Conservation (phyloP, 2,797 vertebrate species). For the Molothrus ater region DNA sequence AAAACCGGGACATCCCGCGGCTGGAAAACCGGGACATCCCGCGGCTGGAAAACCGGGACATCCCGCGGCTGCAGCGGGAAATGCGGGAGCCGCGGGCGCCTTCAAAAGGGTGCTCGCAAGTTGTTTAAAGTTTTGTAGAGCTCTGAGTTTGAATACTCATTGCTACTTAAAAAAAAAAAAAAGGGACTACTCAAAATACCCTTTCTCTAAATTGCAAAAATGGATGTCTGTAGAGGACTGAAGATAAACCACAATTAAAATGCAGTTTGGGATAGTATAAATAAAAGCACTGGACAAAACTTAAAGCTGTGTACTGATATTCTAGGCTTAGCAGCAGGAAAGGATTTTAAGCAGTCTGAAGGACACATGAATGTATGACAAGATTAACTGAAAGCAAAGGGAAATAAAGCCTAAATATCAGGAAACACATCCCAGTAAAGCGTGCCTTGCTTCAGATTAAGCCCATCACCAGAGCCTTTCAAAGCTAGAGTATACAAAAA, state of each 20-base stretch:
- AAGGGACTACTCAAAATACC: neutral
- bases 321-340: neutral
- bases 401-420: neutral
- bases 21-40: no score
- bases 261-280: neutral
- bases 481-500: neutral
- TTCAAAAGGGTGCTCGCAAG: neutral
- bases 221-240: neutral
- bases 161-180: neutral
- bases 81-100: fast-evolving
- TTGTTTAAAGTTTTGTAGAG: neutral
- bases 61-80: neutral
- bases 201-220: neutral
- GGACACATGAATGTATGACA: fast-evolving
- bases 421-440: neutral
- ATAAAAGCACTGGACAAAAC: neutral
- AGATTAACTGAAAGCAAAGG: neutral
- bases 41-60: no score
- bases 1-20: neutral
- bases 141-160: neutral
- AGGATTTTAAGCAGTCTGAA: neutral
- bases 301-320: neutral
- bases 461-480: neutral
- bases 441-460: neutral
- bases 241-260: neutral